Evolutionary conservation across 2,113 vertebrate species (phyloP), one percentile per base, ranked within the genome.

Genomic region (Alligator sinensis): DNA sequence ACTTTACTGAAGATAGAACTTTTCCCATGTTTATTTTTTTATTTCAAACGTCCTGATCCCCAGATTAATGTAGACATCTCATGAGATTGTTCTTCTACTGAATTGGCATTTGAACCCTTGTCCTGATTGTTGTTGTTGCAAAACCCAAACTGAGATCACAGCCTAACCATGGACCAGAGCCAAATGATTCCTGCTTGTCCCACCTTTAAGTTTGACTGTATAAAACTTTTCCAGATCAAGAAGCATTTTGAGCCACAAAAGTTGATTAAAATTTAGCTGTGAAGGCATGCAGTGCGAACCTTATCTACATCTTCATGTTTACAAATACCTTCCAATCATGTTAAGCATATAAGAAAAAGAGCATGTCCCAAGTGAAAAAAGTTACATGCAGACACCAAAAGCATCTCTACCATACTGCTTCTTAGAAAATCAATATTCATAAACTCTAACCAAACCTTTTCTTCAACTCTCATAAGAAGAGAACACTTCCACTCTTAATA

Each of bases 311-410:
- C 47, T 47, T 47, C 47, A 47, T 47, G 59, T 60, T 59, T 58
- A 2, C 34, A 80, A 6, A 5, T 21, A 3, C 68, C 80, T 72
- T 86, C 55, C 68, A 88, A 10, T 88, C 88, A 17, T 64, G 63
- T 80, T 77, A 85, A 77, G 84, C 84, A 30, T 80, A 55, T 3
- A 81, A 47, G 78, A 80, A 94, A 79, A 91, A 81, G 57, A 90
- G 57, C 25, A 84, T 82, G 78, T 90, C 54, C 85, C 82, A n/a
- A 70, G 28, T 78, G 83, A 87, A 34, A 82, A 27, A 84, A 60
- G 9, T 79, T 92, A 61, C 5, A n/a, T 47, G 30, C 60, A 91
- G 96, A 80, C 77, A 89, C 59, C 0, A 1, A 87, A 92, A 80
- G 38, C 62, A 77, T 58, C 3, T 77, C 10, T 17, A 58, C 47